These are phyloP conservation scores for Drosophila watanabei DNA, from an alignment of 1,140 invertebrate genomes.

Conservation along the genomic window DNA sequence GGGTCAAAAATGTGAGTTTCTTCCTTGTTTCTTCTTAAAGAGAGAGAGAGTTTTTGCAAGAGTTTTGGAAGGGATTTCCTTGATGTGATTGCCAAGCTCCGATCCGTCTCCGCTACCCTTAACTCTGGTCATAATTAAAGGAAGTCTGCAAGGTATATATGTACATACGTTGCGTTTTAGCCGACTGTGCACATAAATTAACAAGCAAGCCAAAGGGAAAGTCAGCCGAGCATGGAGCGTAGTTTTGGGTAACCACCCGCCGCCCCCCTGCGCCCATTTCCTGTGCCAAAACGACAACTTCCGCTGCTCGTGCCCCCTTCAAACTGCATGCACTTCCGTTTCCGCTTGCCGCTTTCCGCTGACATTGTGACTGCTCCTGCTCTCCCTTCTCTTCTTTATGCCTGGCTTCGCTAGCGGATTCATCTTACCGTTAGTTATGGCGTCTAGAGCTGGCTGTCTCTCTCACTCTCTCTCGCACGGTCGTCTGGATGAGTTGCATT, in stretches of 20 bases:
- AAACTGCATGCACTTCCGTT: conserved; percentile 62
- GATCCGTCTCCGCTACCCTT: neutral
- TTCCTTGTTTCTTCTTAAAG: conserved; percentile 19
- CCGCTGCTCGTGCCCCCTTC: conserved; percentile 57
- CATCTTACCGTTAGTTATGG: conserved; percentile 74
- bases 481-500: conserved; percentile 49
- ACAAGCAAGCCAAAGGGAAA: conserved; percentile 64
- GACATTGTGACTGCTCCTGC: conserved; percentile 57
- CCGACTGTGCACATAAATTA: conserved; percentile 78
- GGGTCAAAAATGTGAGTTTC: conserved; percentile 54
- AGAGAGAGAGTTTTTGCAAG: conserved; percentile 9
- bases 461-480: neutral
- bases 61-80: conserved; percentile 33
- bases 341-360: conserved; percentile 45
- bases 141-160: conserved; percentile 10
- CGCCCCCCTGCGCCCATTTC: conserved; percentile 33
- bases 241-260: conserved; percentile 17
- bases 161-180: neutral
- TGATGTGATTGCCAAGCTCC: conserved; percentile 29
- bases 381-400: neutral
- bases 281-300: conserved; percentile 81
- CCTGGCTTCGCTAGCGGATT: conserved; percentile 37
- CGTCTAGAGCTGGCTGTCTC: conserved; percentile 24
- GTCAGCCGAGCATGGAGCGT: conserved; percentile 65
- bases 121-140: conserved; percentile 39